Base-by-base conservation (phyloP, 64 coral and sea anemone species). In the Anthopleura sola region DNA sequence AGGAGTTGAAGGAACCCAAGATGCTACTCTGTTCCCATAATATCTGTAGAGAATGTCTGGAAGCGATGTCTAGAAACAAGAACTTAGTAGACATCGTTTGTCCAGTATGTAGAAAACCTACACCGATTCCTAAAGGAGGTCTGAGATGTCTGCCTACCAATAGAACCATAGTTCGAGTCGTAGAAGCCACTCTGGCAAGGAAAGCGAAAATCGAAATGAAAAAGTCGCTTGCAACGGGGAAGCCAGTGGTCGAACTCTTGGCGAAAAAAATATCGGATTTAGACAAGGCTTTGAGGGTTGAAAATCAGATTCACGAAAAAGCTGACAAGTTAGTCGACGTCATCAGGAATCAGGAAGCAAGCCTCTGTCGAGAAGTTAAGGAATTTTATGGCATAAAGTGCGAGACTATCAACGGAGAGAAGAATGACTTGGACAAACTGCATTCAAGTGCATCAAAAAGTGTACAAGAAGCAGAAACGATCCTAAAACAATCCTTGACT, bases 341-440 rank as follows among this genome's bases (percentile, higher is more conserved):
- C 38, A 78, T 97, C 36, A 88, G 84, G 78, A 87, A 84, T 31
- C 94, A 97, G 64, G 95, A 93, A 80, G 75, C 68, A 37, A 49
- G 68, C 20, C 76, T 90, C 19, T 93, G 75, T 62, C 17, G 32
- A 29, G 58, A 97, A 68, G 60, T 93, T 58, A 49, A 85, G 40
- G 85, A 93, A 80, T 97, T 93, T 53, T 97, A 93, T 57, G 74
- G 69, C 28, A 85, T 14, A 71, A 90, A 90, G 54, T 81, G 88
- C 60, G 92, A 58, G 34, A 69, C 18, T 16, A 77, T 93, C 21
- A 32, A 97, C 33, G 79, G 81, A 49, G 88, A 93, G 68, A 78
- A 53, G 31, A 86, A 83, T 16, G 93, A 93, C 38, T 44, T 97
- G 28, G 40, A 56, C 28, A 85, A 75, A 68, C 75, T 93, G 18